Percentiles rank a stretch among this genome's conserved stretches.
Conservation (phyloP, 2,888 invertebrate species). For the Autographa pulchrina region DNA sequence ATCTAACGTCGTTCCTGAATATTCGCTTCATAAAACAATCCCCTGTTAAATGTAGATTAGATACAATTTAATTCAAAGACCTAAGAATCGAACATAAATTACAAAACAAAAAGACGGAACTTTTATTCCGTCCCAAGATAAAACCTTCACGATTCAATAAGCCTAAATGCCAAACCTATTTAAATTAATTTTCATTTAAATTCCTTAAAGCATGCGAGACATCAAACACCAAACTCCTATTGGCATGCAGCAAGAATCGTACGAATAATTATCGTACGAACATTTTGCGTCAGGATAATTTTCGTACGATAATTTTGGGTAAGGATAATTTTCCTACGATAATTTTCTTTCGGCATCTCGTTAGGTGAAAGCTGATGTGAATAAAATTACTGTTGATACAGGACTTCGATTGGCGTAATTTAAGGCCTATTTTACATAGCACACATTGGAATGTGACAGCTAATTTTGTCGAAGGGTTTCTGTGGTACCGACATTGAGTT, state of each 20-base stretch:
- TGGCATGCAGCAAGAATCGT: constrained; percentile 42
- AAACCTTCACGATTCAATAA: constrained; percentile 20
- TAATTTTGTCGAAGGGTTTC: constrained; percentile 45
- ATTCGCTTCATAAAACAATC: not conserved
- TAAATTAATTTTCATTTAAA: constrained; percentile 37
- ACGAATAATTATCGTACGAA: too few relatives aligned
- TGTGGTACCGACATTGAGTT: constrained; percentile 36
- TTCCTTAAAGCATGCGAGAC: constrained; percentile 42
- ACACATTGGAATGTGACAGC: constrained; percentile 43
- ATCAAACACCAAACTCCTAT: constrained; percentile 33
- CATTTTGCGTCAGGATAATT: constrained; percentile 30
- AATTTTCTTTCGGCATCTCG: constrained; percentile 60
- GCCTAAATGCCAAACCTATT: constrained; percentile 15
- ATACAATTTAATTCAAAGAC: not conserved
- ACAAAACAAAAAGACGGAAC: not conserved
- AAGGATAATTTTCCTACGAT: constrained; percentile 55
- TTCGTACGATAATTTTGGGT: constrained; percentile 26
- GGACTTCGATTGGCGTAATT: constrained; percentile 58
- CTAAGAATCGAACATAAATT: not conserved
- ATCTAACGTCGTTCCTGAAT: not conserved
- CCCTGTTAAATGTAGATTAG: not conserved
- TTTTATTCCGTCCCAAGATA: not conserved
- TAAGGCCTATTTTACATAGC: constrained; percentile 53
- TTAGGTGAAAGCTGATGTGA: constrained; percentile 61
- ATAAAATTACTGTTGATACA: constrained; percentile 66